These are phyloP conservation scores for Eira barbara DNA, from an alignment of 2,113 vertebrate species.

Conservation along the genomic window DNA sequence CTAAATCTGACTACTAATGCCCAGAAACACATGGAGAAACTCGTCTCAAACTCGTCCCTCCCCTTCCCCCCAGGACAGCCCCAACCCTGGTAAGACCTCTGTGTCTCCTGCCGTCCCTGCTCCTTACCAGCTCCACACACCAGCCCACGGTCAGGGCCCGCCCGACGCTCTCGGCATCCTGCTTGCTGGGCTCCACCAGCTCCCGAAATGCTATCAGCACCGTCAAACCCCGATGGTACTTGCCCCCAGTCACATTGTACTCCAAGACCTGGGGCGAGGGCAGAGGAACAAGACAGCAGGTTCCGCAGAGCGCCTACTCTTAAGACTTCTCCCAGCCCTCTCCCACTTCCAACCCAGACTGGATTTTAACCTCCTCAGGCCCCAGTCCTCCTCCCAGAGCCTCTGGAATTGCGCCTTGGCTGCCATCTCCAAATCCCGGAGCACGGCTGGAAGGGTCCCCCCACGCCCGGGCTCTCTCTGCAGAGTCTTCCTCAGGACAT, in stretches of 20 bases:
- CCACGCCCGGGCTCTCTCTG: background rate
- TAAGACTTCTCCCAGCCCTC: background rate
- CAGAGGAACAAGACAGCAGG: background rate
- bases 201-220: constrained; percentile 87
- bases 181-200: constrained; percentile 80
- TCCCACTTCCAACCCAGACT: background rate
- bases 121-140: constrained; percentile 94
- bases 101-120: background rate
- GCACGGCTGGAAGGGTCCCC: background rate
- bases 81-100: background rate
- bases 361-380: background rate
- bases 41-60: background rate
- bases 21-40: background rate
- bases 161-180: constrained; percentile 80
- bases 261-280: constrained; percentile 83
- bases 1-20: background rate
- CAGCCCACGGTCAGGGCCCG: constrained; percentile 91
- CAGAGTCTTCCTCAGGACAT: background rate
- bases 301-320: background rate
- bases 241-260: constrained; percentile 91
- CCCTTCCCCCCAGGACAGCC: background rate
- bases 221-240: constrained; percentile 92
- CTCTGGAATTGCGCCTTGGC: background rate
- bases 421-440: background rate
- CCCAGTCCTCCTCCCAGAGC: background rate